Conservation (phyloP, 2,113 vertebrate genomes). For the Rhodinocichla rosea region DNA sequence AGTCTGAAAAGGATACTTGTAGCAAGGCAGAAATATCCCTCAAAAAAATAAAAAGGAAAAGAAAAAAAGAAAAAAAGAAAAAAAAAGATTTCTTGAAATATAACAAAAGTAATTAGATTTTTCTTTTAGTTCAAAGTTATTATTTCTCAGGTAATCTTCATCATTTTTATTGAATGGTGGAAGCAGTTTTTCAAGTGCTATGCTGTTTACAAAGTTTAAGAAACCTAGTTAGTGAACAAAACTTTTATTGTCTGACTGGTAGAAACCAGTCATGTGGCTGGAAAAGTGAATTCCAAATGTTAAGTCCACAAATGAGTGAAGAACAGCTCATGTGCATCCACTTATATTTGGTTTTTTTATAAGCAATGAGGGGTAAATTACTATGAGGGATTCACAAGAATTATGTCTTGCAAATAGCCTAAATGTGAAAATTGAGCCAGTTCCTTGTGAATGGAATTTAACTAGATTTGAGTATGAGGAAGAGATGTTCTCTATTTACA, state of each 20-base stretch:
- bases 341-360: background rate
- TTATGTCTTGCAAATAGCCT: background rate
- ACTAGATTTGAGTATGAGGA: background rate
- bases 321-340: background rate
- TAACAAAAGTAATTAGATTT: background rate
- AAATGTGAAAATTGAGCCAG: background rate
- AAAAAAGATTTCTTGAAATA: background rate
- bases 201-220: background rate
- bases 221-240: background rate
- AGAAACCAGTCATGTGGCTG: background rate
- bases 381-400: background rate
- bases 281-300: background rate
- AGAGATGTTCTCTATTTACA: background rate
- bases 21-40: background rate
- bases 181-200: background rate
- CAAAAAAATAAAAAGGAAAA: background rate
- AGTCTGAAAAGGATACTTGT: background rate
- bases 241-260: background rate
- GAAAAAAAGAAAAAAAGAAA: accelerated
- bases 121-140: background rate
- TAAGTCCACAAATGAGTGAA: background rate
- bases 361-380: background rate
- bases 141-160: background rate
- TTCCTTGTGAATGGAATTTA: background rate
- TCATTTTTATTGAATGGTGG: background rate